Evolutionary conservation across 2,888 invertebrate species (phyloP).

Genomic region (Parnassius mnemosyne): DNA sequence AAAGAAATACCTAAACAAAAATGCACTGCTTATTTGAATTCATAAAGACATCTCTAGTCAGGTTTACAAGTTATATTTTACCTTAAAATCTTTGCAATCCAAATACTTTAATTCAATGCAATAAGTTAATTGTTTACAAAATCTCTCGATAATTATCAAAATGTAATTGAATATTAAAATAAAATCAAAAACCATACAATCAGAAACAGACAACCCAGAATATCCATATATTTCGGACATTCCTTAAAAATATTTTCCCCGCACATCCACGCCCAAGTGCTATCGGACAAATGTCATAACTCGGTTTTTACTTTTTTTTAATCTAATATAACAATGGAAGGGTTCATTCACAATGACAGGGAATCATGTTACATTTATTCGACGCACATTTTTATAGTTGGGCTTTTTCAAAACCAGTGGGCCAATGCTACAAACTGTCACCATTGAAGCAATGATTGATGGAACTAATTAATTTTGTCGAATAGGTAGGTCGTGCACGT

Average conservation of each 20-base stretch:
- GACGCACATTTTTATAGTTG: slow-evolving; percentile 42
- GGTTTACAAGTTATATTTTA: too few relatives aligned
- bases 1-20: too few relatives aligned
- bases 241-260: slow-evolving; percentile 67
- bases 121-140: too few relatives aligned
- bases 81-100: too few relatives aligned
- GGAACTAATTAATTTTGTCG: slow-evolving; percentile 78
- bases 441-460: slow-evolving; percentile 73
- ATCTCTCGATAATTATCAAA: too few relatives aligned
- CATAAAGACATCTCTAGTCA: too few relatives aligned
- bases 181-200: too few relatives aligned
- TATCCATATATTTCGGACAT: slow-evolving; percentile 27
- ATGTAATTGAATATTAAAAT: too few relatives aligned
- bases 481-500: slow-evolving; percentile 48
- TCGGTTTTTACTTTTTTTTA: slow-evolving; percentile 40
- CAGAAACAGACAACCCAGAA: neutral
- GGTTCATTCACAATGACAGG: slow-evolving; percentile 64
- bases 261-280: slow-evolving; percentile 57
- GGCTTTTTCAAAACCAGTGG: slow-evolving; percentile 65
- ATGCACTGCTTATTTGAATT: too few relatives aligned
- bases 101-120: too few relatives aligned
- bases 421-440: slow-evolving; percentile 58
- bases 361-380: slow-evolving; percentile 73
- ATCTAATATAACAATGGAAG: slow-evolving; percentile 45
- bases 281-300: slow-evolving; percentile 46